Base-by-base conservation (phyloP, 2,888 invertebrate species). In the Plagiodera versicolora region DNA sequence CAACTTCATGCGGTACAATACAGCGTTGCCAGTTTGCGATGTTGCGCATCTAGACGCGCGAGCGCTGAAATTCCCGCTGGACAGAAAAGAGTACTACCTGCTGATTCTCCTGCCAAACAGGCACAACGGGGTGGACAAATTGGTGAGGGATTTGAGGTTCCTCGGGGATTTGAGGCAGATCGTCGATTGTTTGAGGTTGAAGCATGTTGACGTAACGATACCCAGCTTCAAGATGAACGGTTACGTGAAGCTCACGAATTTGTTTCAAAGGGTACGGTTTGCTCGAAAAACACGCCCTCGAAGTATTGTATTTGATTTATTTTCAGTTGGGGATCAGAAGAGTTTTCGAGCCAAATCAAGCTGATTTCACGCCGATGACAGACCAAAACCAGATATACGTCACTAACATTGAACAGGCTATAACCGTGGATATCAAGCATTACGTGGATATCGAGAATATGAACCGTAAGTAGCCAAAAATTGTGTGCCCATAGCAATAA, bases 141-240 rank as follows among this genome's bases (percentile, higher is more conserved):
- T 92, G 58, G 83, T 90, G 16, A 83, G 85, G 28, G 83, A 89
- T 45, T 83, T 92, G 74, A 85, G 85, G 53, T 81, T 84, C 50
- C 87, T 86, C 0, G 78, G 83, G 46, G 86, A 83, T 69, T 80
- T 94, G 52, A 85, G 89, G 4, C 83, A 86, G 61, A 85, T 94
- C 58, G 85, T 90, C 67, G 84, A 85, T 32, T 86, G 87, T 63
- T 77, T 93, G 60, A 85, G 86, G 62, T 86, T 88, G 1, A 86
- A 88, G 28, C 87, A 89, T 77, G 89, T 93, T 11, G 86, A 86
- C 68, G 91, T 91, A 0, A 85, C 89, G 28, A 89, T 94, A 61
- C 93, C 93, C 0, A 90, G 90, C 72, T 93, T 93, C 75, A 88
- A 85, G 77, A 83, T 92, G 18, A 89, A 89, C 65, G 92, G 92